Base-by-base conservation (phyloP, 2,888 invertebrate species). In the Barypeithes pellucidus region DNA sequence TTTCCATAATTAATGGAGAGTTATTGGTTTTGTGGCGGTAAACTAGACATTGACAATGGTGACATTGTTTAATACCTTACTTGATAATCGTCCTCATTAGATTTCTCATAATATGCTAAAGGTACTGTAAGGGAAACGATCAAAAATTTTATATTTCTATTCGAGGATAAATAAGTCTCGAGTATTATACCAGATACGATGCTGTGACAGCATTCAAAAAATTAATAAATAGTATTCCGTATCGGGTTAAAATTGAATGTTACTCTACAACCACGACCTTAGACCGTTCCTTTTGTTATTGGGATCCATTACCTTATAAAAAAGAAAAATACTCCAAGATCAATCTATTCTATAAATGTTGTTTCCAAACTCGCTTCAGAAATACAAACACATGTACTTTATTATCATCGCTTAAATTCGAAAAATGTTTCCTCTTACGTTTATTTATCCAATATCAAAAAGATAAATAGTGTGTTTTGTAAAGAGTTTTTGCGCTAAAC, bases 371-470 rank as follows among this genome's bases (percentile, higher is more conserved):
- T 9, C 20, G 16, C 2, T 47, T 47, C 47, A 20, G 20, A 47
- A 11, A 47, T 20, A 47, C 18, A 20, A 47, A 47, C 47, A 47
- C 47, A 20, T 20, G 47, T 47, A 8, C 14, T 47, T 18, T 47
- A 18, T 18, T 47, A 20, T 47, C 47, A 20, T 20, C 47, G 20
- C 20, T 47, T 47, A 47, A 16, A 47, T 20, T 47, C 16, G 47
- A 47, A 47, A 47, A 47, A 47, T 47, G 16, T 47, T 16, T 47
- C 47, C 47, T 20, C 47, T 47, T 47, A 47, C 18, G 59, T 59
- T 59, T 59, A 59, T 59, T 59, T 59, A 59, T 43, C 43, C 43
- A 41, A 61, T 24, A 61, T 61, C 61, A 61, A 43, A 61, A 61
- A 61, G 61, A 61, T 61, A 61, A 61, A 61, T 61, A 61, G 43